These are phyloP conservation scores for Diceros bicornis DNA, from an alignment of 2,797 vertebrate species.

Conservation along the genomic window DNA sequence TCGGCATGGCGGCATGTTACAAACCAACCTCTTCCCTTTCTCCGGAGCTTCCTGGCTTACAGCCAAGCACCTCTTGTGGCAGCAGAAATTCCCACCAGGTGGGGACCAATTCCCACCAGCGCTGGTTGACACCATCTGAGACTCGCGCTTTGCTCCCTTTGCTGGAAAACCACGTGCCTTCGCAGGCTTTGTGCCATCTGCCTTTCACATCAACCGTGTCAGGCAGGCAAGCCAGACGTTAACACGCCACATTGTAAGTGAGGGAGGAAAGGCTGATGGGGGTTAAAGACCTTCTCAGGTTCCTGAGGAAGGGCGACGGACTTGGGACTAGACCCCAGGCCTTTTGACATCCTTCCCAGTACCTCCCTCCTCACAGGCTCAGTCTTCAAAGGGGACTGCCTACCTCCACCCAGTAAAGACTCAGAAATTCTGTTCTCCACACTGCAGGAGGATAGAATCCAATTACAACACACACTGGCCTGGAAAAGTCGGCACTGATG, in stretches of 20 bases:
- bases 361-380: neutral
- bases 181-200: neutral
- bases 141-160: neutral
- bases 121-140: neutral
- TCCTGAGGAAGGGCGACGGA: neutral
- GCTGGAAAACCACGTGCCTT: neutral
- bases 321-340: neutral
- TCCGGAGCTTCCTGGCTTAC: neutral
- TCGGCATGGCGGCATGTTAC: neutral
- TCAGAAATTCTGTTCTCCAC: neutral
- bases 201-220: neutral
- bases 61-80: neutral
- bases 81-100: conserved; percentile 4
- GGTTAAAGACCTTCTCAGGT: neutral
- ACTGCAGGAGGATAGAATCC: neutral
- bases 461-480: neutral
- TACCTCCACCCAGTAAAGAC: neutral
- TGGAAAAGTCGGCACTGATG: neutral
- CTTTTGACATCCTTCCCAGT: neutral
- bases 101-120: neutral
- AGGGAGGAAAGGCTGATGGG: neutral
- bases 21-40: neutral
- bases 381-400: neutral
- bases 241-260: neutral
- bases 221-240: neutral